Conservation (phyloP, 2,888 invertebrate genomes). For the Acleris cristana region DNA sequence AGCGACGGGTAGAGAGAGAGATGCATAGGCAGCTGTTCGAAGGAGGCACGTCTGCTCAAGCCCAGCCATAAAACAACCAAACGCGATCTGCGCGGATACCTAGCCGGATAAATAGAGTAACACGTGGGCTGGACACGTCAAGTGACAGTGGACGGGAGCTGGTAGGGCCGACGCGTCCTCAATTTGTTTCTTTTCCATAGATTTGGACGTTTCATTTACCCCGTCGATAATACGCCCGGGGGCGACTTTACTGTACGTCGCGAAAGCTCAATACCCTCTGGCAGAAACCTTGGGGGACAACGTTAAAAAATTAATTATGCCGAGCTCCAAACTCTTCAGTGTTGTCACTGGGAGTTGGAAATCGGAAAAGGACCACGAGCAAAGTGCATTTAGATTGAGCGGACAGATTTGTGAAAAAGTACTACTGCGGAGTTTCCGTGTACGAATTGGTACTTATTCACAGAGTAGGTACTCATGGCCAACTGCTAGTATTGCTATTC, state of each 20-base stretch:
- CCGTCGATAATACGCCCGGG: conserved; percentile 51
- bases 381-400: conserved; percentile 46
- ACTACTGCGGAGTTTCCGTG: background rate
- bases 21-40: no score
- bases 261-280: conserved; percentile 42
- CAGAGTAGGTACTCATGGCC: no score
- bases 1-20: no score
- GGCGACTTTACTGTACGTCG: conserved; percentile 47
- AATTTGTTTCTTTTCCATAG: conserved; percentile 53
- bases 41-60: no score
- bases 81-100: conserved; percentile 15
- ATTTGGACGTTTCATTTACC: conserved; percentile 58
- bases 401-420: conserved; percentile 34
- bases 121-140: conserved; percentile 42
- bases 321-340: conserved; percentile 42
- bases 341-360: conserved; percentile 40
- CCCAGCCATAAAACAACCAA: conserved; percentile 21
- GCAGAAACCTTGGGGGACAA: conserved; percentile 37
- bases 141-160: conserved; percentile 47
- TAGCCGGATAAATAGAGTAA: conserved; percentile 39
- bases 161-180: conserved; percentile 41
- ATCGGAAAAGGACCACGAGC: conserved; percentile 36
- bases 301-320: conserved; percentile 62
- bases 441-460: no score
- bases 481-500: no score